Base-by-base conservation (phyloP, 2,888 invertebrate genomes). In the Timema cristinae region DNA sequence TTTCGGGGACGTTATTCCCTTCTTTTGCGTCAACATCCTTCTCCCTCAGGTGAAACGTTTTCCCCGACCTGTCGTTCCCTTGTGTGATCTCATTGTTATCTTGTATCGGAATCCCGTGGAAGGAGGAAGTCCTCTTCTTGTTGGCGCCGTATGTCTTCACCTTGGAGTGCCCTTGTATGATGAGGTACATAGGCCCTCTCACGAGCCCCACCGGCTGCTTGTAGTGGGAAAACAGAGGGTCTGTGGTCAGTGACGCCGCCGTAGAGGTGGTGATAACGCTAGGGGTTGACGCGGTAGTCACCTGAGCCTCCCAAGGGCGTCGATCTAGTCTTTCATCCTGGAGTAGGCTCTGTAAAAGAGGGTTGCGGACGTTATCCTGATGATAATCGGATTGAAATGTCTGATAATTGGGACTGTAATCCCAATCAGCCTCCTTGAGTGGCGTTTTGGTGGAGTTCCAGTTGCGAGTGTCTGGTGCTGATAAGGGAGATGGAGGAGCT, bases 81-180 rank as follows among this genome's bases (percentile, higher is more conserved):
- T 87, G 86, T 78, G 16, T 68, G 49, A 87, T 86, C 78, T 88
- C 87, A 76, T 88, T 88, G 8, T 80, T 81, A 76, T 84, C 84
- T 73, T 84, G 83, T 7, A 84, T 79, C 73, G 83, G 82, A 50
- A 84, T 83, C 6, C 84, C 71, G 82, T 81, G 49, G 82, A 77
- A 73, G 72, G 74, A 52, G 80, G 78, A 73, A 82, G 81, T 72
- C 85, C 85, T 74, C 85, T 85, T 68, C 70, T 74, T 69, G 69
- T 70, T 75, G 0, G 91, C 89, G 13, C 92, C 90, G 78, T 93
- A 93, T 0, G 91, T 93, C 83, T 93, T 93, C 0, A 93, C 93
- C 83, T 93, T 93, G 0, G 93, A 93, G 80, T 93, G 93, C 0
- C 93, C 93, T 81, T 93, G 92, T 77, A 93, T 93, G 50, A 93